Evolutionary conservation across 2,888 invertebrate genomes (phyloP), one percentile per base, ranked within the genome.

Genomic region (Tachina lurida): DNA sequence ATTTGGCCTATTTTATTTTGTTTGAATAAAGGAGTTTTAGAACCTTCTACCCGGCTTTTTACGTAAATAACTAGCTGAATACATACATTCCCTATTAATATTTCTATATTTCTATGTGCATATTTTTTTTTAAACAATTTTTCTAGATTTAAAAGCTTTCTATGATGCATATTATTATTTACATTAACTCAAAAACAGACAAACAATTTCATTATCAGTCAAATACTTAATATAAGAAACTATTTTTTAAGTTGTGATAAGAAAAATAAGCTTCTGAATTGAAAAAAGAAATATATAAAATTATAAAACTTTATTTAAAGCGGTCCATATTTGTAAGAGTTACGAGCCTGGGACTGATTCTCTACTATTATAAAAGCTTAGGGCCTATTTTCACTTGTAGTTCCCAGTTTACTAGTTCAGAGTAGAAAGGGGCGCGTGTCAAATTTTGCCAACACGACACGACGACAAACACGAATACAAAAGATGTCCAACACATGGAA

Each of bases 1-100:
- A 43, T 31, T 54, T 52, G 60, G 43, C 41, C 58, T 7, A 31
- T 58, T 39, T 43, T 58, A 22, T 45, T 74, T 9, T 12, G 4
- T 74, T 9, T 12, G 4, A 45, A 52, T 2, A 60, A 78, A 78
- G 75, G 75, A 86, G 86, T 86, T 86, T 86, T 86, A 86, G 78
- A 71, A 86, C 82, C 82, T 79, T 83, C 75, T 15, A 75, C 52
- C 45, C 49, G 71, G 54, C 79, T 82, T 79, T 13, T 58, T 47
- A 2, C 22, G 5, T 73, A 19, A 70, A 17, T 65, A 22, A 62
- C 12, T 4, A 13, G 13, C 39, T 45, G 31, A 31, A 31, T 31
- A 31, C 31, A 31, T 7, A 45, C 31, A 65, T 43, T 63, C 19
- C n/a, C 13, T 65, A 31, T 56, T 54, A 56, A 52, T 63, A 41